These are phyloP conservation scores for Erithacus rubecula DNA, from an alignment of 2,797 vertebrate genomes.

Conservation along the genomic window DNA sequence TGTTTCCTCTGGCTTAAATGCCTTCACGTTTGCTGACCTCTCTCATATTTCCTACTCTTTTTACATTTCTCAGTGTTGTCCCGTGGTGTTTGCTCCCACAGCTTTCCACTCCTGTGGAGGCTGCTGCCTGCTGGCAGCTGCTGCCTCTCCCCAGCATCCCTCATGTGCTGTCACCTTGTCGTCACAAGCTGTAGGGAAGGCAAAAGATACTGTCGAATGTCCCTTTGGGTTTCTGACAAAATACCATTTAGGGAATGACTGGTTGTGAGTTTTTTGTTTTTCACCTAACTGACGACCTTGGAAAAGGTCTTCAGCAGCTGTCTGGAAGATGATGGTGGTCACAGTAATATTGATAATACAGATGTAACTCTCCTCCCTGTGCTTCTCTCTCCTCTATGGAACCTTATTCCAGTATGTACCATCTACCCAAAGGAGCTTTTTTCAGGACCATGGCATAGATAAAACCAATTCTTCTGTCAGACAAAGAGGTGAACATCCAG, in stretches of 20 bases:
- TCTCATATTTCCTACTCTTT: not conserved
- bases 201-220: not conserved
- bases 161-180: not conserved
- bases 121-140: not conserved
- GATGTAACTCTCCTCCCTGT: not conserved
- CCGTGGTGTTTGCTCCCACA: not conserved
- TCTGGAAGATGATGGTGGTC: not conserved
- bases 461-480: not conserved
- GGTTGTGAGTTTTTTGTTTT: not conserved
- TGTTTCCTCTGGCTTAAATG: not conserved
- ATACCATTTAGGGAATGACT: not conserved
- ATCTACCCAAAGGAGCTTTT: not conserved
- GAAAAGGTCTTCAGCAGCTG: not conserved
- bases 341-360: not conserved
- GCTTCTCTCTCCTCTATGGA: not conserved
- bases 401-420: not conserved
- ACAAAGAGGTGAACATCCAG: not conserved
- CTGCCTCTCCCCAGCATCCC: not conserved
- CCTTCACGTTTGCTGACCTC: not conserved
- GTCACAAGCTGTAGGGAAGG: not conserved
- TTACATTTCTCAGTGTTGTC: not conserved
- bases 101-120: not conserved
- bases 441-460: not conserved
- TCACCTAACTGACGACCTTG: not conserved
- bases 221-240: not conserved